Conservation (phyloP, 2,888 invertebrate genomes). For the Drosophila borborema region DNA sequence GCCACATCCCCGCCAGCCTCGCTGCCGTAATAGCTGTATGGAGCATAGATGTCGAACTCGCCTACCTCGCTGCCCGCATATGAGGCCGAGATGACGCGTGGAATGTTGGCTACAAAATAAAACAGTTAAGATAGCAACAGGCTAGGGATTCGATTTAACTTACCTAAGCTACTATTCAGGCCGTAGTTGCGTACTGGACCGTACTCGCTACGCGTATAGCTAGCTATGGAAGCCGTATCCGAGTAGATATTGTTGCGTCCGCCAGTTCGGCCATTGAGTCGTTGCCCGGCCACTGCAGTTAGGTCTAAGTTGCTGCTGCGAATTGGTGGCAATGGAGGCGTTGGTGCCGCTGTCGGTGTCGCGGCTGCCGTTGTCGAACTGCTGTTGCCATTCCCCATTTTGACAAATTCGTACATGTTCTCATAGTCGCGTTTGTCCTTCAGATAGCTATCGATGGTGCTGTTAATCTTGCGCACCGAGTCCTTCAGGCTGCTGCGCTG, state of each 20-base stretch:
- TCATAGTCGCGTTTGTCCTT: constrained; percentile 85
- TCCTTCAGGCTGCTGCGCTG: constrained; percentile 84
- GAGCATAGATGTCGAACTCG: constrained; percentile 93
- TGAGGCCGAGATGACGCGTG: constrained; percentile 89
- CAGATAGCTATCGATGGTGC: constrained; percentile 85
- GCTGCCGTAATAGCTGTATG: constrained; percentile 90
- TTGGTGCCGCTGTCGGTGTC: constrained; percentile 36
- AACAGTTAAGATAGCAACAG: not conserved
- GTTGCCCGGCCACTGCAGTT: constrained; percentile 62
- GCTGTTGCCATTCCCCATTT: constrained; percentile 62
- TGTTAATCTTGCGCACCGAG: constrained; percentile 85
- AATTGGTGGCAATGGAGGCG: constrained; percentile 81
- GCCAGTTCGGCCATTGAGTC: constrained; percentile 52
- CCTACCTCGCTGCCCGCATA: constrained; percentile 93
- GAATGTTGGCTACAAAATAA: constrained; percentile 82
- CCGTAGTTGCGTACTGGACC: constrained; percentile 82
- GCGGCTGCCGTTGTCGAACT: constrained; percentile 21
- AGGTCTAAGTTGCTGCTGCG: constrained; percentile 74
- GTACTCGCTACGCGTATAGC: constrained; percentile 84
- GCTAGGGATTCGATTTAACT: constrained; percentile 10
- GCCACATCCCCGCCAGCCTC: constrained; percentile 86
- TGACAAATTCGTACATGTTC: constrained; percentile 83
- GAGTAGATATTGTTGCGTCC: constrained; percentile 77
- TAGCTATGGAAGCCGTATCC: constrained; percentile 81
- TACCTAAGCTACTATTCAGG: constrained; percentile 84